Percentiles rank a stretch among this genome's conserved stretches.
Evolutionary conservation across 64 coral and sea anemone genomes (phyloP).

Genomic region (Dendrophyllia cribrosa): DNA sequence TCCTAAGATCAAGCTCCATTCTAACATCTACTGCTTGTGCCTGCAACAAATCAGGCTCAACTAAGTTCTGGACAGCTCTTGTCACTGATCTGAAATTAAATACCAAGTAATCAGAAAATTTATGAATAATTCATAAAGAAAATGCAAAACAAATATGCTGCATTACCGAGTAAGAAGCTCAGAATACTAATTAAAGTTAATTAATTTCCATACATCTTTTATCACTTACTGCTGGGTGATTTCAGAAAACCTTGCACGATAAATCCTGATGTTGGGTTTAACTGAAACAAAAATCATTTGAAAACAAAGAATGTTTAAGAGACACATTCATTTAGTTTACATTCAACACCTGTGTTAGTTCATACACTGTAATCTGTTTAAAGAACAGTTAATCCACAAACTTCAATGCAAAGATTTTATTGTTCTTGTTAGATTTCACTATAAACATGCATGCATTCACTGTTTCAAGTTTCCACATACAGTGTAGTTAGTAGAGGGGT

Average conservation of each 20-base stretch:
- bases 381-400: too few species aligned
- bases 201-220: not conserved
- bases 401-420: too few species aligned
- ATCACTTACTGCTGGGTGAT: slow-evolving; percentile 95
- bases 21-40: slow-evolving; percentile 96
- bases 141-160: too few species aligned
- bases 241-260: slow-evolving; percentile 98
- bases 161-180: too few species aligned
- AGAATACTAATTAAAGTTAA: not conserved
- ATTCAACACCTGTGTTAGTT: too few species aligned
- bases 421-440: too few species aligned
- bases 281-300: slow-evolving; percentile 38
- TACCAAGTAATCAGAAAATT: not conserved
- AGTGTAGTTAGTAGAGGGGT: too few species aligned
- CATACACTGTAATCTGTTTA: too few species aligned
- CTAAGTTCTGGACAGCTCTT: slow-evolving; percentile 93
- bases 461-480: too few species aligned
- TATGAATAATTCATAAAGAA: too few species aligned
- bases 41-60: slow-evolving; percentile 77
- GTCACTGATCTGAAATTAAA: slow-evolving; percentile 67
- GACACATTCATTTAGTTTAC: not conserved
- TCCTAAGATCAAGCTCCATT: slow-evolving; percentile 90
- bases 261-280: slow-evolving; percentile 78
- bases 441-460: too few species aligned
- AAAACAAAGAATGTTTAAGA: not conserved